Evolutionary conservation across 2,113 vertebrate genomes (phyloP).

Genomic region (Canis aureus): DNA sequence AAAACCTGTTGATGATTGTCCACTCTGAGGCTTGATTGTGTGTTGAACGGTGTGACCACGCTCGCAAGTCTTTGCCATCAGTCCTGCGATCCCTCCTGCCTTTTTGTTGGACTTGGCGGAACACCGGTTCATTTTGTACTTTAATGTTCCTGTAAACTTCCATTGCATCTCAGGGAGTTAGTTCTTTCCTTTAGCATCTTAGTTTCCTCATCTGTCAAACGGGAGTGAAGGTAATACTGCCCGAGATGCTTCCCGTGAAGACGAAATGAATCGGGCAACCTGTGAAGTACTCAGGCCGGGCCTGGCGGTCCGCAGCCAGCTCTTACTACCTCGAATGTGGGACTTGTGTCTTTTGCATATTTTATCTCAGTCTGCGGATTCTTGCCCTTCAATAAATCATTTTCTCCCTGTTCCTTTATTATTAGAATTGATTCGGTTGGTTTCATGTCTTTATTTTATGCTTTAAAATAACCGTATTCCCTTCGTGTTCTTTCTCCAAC

Average conservation of each 20-base stretch:
- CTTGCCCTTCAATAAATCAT: not conserved
- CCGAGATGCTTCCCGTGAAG: not conserved
- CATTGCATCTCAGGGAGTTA: not conserved
- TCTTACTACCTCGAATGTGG: rapidly evolving
- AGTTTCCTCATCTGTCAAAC: not conserved
- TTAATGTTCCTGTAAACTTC: not conserved
- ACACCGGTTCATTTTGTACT: not conserved
- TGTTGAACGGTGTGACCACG: not conserved
- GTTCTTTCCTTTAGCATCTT: not conserved
- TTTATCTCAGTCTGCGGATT: not conserved
- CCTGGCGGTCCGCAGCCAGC: not conserved
- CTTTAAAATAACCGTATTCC: not conserved
- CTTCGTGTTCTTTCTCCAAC: constrained; percentile 5
- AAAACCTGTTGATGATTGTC: rapidly evolving
- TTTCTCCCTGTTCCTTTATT: not conserved
- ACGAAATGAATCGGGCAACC: not conserved
- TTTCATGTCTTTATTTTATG: not conserved
- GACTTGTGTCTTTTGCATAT: not conserved
- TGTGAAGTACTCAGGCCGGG: not conserved
- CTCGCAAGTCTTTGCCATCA: not conserved
- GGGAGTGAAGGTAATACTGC: not conserved
- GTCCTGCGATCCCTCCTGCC: not conserved
- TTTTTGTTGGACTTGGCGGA: not conserved
- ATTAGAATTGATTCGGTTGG: not conserved
- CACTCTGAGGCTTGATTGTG: not conserved